A percentile compares a stretch with the other conserved stretches of the same genome.
phyloP scores from a whole-genome alignment of 2,113 vertebrate genomes.

The Protobothrops flavoviridis region DNA sequence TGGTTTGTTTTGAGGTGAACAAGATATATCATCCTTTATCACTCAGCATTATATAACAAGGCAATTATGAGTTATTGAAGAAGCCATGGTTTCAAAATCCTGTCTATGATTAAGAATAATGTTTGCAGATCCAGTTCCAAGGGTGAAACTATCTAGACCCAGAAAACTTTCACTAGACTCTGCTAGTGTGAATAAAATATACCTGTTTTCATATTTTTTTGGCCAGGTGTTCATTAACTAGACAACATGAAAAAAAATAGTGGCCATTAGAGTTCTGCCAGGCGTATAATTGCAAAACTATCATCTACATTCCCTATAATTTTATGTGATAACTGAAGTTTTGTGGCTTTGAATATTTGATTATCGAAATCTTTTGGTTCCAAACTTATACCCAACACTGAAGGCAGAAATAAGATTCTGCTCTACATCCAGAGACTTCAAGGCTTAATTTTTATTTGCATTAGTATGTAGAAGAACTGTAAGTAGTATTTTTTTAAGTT shows the following conservation, averaged over 20 bases:
- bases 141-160: not conserved
- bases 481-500: not conserved
- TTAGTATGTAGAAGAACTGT: not conserved
- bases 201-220: not conserved
- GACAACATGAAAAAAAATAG: not conserved
- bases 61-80: too few species aligned
- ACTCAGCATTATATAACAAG: not conserved
- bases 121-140: not conserved
- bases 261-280: not conserved
- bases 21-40: not conserved
- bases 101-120: too few species aligned
- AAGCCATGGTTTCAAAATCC: too few species aligned
- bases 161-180: not conserved
- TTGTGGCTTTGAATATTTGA: not conserved
- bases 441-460: not conserved
- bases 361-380: not conserved
- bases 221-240: not conserved
- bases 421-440: not conserved
- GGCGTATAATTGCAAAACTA: not conserved
- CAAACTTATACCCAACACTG: not conserved
- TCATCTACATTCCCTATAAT: not conserved
- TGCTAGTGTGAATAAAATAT: not conserved
- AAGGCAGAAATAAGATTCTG: not conserved
- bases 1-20: not conserved
- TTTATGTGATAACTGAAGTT: not conserved